Conservation (phyloP, 2,113 vertebrate genomes). For the Murina feae region DNA sequence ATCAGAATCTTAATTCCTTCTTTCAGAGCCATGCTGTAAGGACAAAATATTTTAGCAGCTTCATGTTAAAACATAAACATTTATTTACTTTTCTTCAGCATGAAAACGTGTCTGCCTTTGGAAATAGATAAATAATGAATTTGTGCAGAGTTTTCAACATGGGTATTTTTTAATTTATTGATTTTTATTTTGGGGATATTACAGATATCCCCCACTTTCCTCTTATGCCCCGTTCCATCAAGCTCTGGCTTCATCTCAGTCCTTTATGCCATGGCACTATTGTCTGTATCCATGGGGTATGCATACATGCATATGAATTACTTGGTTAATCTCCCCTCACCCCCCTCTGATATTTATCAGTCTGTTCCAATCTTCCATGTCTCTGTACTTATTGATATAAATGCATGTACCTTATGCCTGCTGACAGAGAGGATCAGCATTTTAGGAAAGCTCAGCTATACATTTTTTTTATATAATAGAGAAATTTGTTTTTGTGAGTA, state of each 20-base stretch:
- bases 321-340: no score
- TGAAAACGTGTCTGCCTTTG: background rate
- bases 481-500: background rate
- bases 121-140: background rate
- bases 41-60: background rate
- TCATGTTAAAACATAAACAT: background rate
- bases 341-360: no score
- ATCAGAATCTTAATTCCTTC: background rate
- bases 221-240: no score
- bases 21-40: background rate
- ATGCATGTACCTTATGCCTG: background rate
- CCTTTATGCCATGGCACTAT: no score
- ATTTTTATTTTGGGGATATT: no score
- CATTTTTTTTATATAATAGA: conserved; percentile 3
- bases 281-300: no score
- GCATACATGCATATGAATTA: no score
- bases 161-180: background rate
- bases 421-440: background rate
- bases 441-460: background rate
- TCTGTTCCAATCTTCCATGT: no score
- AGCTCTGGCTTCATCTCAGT: no score
- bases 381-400: no score
- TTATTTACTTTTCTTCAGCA: background rate
- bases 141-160: background rate
- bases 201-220: no score